Conservation (phyloP, 2,113 vertebrate genomes). For the Zosterops borbonicus region DNA sequence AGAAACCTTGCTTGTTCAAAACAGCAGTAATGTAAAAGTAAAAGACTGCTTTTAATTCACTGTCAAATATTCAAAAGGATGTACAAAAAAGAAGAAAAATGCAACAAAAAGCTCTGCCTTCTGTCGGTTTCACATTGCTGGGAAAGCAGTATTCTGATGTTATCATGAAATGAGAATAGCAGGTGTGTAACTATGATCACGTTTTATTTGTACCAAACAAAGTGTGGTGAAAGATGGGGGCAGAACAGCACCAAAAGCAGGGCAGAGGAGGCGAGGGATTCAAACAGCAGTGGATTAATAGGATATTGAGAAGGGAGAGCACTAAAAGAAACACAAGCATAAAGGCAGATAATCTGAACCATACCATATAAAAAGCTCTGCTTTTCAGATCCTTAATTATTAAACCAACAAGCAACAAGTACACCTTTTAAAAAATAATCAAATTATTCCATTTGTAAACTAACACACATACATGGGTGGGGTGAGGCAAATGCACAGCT, state of each 20-base stretch:
- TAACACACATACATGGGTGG: background rate
- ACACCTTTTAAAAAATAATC: background rate
- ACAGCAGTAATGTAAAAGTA: background rate
- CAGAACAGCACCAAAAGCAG: background rate
- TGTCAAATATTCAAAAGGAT: background rate
- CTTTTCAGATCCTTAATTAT: background rate
- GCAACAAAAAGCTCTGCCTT: background rate
- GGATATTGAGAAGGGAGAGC: background rate
- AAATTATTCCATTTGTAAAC: background rate
- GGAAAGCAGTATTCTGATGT: background rate
- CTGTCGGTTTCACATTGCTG: background rate
- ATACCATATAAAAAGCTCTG: background rate
- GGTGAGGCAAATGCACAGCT: background rate
- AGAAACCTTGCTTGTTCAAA: background rate
- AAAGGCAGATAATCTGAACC: background rate
- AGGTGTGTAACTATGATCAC: background rate
- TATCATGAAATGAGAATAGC: background rate
- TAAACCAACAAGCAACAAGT: background rate
- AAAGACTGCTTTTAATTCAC: background rate
- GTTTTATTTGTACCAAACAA: conserved; percentile 7
- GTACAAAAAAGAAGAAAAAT: background rate
- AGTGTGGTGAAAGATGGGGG: background rate
- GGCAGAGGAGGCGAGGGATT: background rate
- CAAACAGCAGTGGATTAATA: background rate
- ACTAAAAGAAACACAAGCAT: background rate